Conservation (phyloP, 1,140 invertebrate genomes). For the Drosophila arawakana region DNA sequence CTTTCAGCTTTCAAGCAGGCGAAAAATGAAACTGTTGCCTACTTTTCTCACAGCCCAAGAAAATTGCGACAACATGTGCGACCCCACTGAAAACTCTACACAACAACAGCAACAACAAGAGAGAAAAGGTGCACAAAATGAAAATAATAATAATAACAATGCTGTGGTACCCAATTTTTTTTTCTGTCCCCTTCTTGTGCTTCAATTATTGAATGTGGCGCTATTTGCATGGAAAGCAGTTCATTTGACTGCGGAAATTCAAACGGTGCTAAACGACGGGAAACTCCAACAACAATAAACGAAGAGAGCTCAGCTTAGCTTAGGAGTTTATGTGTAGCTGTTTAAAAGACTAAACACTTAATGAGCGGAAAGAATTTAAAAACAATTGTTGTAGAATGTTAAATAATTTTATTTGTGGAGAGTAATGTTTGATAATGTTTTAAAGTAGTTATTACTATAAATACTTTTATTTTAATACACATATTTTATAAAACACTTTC, state of each 20-base stretch:
- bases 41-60: slow-evolving; percentile 53
- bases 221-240: slow-evolving; percentile 78
- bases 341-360: slow-evolving; percentile 61
- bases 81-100: slow-evolving; percentile 34
- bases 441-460: too few relatives aligned
- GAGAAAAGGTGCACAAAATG: slow-evolving; percentile 59
- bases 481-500: too few relatives aligned
- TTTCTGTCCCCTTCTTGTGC: slow-evolving; percentile 1
- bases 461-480: too few relatives aligned
- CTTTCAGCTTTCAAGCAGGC: slow-evolving; percentile 19
- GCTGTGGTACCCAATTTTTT: slow-evolving; percentile 48
- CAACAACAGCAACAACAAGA: slow-evolving; percentile 29
- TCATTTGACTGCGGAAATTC: slow-evolving; percentile 78
- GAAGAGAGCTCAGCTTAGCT: not conserved
- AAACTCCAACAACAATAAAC: not conserved
- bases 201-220: slow-evolving; percentile 77
- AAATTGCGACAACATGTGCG: slow-evolving; percentile 74
- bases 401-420: too few relatives aligned
- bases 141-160: slow-evolving; percentile 79
- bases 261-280: slow-evolving; percentile 55
- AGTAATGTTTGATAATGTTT: too few relatives aligned
- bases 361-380: slow-evolving; percentile 58
- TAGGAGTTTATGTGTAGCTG: slow-evolving; percentile 26
- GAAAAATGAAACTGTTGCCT: slow-evolving; percentile 65
- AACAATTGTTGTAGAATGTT: slow-evolving; percentile 14